These are phyloP conservation scores for Marmota flaviventris DNA, from an alignment of 2,113 vertebrate species.

Conservation along the genomic window DNA sequence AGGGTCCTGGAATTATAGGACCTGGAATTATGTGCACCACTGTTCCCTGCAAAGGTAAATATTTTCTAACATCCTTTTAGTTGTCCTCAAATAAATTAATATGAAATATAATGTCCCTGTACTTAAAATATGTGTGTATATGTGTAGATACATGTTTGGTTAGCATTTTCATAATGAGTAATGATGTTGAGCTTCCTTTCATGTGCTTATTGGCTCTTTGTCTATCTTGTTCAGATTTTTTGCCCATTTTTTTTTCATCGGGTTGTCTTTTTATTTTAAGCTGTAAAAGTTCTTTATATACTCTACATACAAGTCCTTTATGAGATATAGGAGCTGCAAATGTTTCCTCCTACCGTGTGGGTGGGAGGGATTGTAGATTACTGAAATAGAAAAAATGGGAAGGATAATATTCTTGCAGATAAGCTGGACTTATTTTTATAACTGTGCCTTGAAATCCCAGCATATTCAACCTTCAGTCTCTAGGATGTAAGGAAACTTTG, in stretches of 20 bases:
- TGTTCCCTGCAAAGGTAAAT: too few species aligned
- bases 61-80: too few species aligned
- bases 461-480: background rate
- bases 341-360: too few species aligned
- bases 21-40: too few species aligned
- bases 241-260: background rate
- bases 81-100: too few species aligned
- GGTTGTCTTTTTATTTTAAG: background rate
- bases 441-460: constrained; percentile 10
- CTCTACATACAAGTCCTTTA: background rate
- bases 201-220: background rate
- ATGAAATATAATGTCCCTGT: too few species aligned
- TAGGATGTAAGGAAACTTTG: background rate
- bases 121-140: background rate
- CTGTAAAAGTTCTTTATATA: background rate
- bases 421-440: too few species aligned
- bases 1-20: too few species aligned
- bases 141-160: background rate
- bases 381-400: too few species aligned
- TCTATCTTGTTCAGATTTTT: background rate
- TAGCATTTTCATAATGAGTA: background rate
- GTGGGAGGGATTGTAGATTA: too few species aligned
- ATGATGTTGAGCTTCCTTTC: background rate
- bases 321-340: too few species aligned
- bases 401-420: too few species aligned